Evolutionary conservation across 2,797 vertebrate species (phyloP).

Genomic region (Ctenochaetus hawaiiensis): DNA sequence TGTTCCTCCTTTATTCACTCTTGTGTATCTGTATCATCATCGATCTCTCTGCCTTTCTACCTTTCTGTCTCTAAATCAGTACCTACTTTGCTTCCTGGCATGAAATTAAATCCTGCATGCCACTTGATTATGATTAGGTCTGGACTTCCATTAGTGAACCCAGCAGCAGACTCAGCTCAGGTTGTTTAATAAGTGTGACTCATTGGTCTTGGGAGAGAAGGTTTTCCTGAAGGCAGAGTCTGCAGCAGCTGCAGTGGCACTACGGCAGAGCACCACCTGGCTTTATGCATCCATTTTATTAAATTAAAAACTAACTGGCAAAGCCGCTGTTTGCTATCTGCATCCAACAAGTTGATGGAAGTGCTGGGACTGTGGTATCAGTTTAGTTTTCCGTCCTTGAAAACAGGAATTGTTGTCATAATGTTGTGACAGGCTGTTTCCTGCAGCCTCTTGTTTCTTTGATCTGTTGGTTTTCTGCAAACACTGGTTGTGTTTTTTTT

Average conservation of each 20-base stretch:
- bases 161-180: slow-evolving; percentile 37
- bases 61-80: slow-evolving; percentile 41
- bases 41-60: slow-evolving; percentile 10
- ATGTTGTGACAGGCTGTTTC: slow-evolving; percentile 69
- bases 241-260: slow-evolving; percentile 39
- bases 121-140: slow-evolving; percentile 46
- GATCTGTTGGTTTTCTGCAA: slow-evolving; percentile 39
- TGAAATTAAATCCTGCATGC: slow-evolving; percentile 31
- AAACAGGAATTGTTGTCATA: slow-evolving; percentile 52
- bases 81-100: slow-evolving; percentile 19
- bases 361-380: slow-evolving; percentile 26
- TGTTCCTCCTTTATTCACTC: neutral
- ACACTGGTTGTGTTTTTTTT: slow-evolving; percentile 41
- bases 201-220: slow-evolving; percentile 36
- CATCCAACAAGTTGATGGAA: slow-evolving; percentile 19
- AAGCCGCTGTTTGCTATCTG: slow-evolving; percentile 14
- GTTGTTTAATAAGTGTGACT: slow-evolving; percentile 55
- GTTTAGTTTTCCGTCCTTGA: slow-evolving; percentile 6
- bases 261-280: slow-evolving; percentile 29
- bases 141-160: slow-evolving; percentile 37
- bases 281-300: slow-evolving; percentile 20
- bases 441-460: slow-evolving; percentile 36
- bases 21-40: slow-evolving; percentile 13
- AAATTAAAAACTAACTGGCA: slow-evolving; percentile 42
- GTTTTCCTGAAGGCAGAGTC: slow-evolving; percentile 30